These are phyloP conservation scores for Xanthia icteritia DNA, from an alignment of 2,888 invertebrate genomes.

Conservation along the genomic window DNA sequence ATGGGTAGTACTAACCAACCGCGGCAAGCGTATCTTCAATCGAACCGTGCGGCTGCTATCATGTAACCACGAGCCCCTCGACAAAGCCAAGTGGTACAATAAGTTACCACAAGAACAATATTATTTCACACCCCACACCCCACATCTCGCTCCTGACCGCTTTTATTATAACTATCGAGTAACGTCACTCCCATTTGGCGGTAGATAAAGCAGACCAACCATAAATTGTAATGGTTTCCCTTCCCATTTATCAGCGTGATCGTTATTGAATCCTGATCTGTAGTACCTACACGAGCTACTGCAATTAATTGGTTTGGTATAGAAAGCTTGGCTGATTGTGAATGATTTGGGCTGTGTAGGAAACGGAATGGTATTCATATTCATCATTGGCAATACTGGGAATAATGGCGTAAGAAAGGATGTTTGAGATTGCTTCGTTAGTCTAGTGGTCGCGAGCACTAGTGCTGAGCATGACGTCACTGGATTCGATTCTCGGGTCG, in stretches of 20 bases:
- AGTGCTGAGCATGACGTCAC: too few relatives aligned
- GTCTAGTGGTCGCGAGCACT: too few relatives aligned
- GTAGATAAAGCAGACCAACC: conserved; percentile 80
- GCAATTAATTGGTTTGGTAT: conserved; percentile 35
- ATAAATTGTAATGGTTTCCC: conserved; percentile 82
- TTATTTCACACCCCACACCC: conserved; percentile 18
- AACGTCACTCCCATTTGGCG: conserved; percentile 67
- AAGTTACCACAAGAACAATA: background rate
- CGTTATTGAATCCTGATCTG: conserved; percentile 78
- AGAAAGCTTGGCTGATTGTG: conserved; percentile 17
- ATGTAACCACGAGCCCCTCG: background rate
- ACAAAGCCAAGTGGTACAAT: background rate
- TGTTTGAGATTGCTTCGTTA: too few relatives aligned
- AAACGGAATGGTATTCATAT: background rate
- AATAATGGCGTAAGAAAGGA: background rate
- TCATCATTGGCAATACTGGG: background rate
- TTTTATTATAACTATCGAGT: conserved; percentile 74
- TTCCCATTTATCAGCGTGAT: conserved; percentile 79
- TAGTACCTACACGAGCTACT: conserved; percentile 67
- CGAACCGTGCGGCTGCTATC: background rate
- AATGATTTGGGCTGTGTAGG: conserved; percentile 7
- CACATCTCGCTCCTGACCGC: conserved; percentile 37
- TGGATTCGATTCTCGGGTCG: too few relatives aligned
- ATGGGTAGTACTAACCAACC: background rate
- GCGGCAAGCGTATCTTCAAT: background rate